Percentiles rank a stretch among this genome's conserved stretches.
These are phyloP conservation scores for Bombus haemorrhoidalis DNA, from an alignment of 1,140 invertebrate species.

Conservation along the genomic window DNA sequence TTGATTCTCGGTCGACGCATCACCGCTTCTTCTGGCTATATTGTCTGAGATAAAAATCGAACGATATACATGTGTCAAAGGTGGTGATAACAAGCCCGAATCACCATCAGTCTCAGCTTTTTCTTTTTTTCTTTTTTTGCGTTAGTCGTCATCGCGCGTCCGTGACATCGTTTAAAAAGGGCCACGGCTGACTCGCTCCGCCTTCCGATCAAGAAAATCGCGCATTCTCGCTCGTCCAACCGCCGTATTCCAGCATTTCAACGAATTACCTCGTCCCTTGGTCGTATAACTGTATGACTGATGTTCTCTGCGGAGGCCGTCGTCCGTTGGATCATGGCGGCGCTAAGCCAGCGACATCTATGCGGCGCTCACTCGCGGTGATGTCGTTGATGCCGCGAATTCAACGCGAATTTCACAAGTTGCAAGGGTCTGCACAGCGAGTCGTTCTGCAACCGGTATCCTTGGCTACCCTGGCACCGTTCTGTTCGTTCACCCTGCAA, in stretches of 20 bases:
- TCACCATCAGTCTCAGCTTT: neutral
- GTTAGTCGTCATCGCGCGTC: neutral
- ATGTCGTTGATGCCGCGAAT: neutral
- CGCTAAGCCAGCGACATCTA: neutral
- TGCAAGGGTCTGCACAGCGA: neutral
- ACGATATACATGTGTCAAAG: neutral
- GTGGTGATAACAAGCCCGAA: neutral
- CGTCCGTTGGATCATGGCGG: neutral
- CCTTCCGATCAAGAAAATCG: neutral
- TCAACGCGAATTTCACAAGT: neutral
- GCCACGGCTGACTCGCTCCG: neutral
- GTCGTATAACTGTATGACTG: neutral
- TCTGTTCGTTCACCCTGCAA: constrained; percentile 1
- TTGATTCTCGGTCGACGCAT: too few species aligned
- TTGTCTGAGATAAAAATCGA: neutral
- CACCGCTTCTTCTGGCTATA: fast-evolving
- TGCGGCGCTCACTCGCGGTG: neutral
- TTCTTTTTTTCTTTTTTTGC: too few species aligned
- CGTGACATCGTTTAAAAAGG: constrained; percentile 4
- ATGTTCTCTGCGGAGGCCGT: too few species aligned
- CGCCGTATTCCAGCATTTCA: neutral
- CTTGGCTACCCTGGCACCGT: neutral
- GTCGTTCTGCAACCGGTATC: neutral
- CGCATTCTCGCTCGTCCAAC: neutral
- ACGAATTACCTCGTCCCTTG: neutral